A percentile compares a stretch with the other conserved stretches of the same genome.
Conservation (phyloP, 2,797 vertebrate genomes). For the Zenarchopterus dispar region DNA sequence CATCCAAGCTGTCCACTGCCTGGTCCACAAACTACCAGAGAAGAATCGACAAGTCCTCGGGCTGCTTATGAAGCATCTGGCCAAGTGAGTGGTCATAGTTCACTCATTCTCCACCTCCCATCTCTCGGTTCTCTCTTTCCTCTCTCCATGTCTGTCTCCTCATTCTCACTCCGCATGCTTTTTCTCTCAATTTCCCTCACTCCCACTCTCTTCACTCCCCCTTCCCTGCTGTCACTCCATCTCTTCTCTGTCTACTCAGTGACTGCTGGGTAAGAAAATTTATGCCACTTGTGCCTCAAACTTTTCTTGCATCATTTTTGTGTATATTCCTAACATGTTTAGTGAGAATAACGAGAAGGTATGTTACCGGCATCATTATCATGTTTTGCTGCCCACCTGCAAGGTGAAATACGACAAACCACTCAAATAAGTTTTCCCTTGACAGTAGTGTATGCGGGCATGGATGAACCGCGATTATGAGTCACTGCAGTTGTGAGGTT, state of each 20-base stretch:
- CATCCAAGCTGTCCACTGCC: constrained; percentile 91
- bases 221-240: constrained; percentile 83
- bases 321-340: constrained; percentile 41
- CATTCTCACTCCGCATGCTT: constrained; percentile 81
- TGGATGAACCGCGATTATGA: constrained; percentile 58
- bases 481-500: constrained; percentile 70
- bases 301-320: constrained; percentile 47
- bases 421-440: constrained; percentile 62
- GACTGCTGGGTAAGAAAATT: constrained; percentile 66
- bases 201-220: constrained; percentile 82
- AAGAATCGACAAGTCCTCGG: constrained; percentile 95
- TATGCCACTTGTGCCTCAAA: constrained; percentile 40
- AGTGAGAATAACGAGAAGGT: constrained; percentile 12
- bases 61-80: constrained; percentile 95
- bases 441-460: constrained; percentile 52
- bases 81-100: constrained; percentile 89
- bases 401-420: constrained; percentile 52
- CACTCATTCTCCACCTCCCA: constrained; percentile 62
- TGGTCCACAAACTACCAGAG: constrained; percentile 96
- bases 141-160: constrained; percentile 80
- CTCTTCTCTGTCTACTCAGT: constrained; percentile 72
- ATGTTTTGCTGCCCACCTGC: constrained; percentile 30
- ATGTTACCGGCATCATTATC: background rate
- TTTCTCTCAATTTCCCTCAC: constrained; percentile 74
- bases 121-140: constrained; percentile 62